Evolutionary conservation across 2,797 vertebrate genomes (phyloP).

Genomic region (Gallirallus australis): DNA sequence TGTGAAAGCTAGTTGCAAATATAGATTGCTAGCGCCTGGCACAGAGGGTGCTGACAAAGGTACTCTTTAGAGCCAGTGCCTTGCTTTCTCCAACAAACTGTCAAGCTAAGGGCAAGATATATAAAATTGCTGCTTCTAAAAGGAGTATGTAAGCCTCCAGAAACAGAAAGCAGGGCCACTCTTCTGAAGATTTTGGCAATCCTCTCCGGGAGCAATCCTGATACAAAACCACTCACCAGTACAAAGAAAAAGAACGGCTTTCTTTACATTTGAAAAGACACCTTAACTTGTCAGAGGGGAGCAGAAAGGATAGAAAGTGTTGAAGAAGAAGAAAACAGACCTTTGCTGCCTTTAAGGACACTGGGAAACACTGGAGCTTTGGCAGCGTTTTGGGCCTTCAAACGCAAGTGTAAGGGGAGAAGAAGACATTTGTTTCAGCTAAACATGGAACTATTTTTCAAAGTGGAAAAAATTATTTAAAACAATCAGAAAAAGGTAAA

Average conservation of each 20-base stretch:
- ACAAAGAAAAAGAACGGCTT: not conserved
- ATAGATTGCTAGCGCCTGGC: not conserved
- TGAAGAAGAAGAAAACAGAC: not conserved
- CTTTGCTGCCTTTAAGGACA: not conserved
- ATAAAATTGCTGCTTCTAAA: not conserved
- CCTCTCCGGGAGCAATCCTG: not conserved
- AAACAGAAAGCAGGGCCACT: not conserved
- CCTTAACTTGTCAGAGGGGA: not conserved
- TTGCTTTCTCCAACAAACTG: conserved; percentile 5
- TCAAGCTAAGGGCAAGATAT: not conserved
- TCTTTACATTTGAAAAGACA: not conserved
- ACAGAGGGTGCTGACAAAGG: not conserved
- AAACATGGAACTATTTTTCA: not conserved
- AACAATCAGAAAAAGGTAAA: not conserved
- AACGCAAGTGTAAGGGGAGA: not conserved
- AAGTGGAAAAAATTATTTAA: not conserved
- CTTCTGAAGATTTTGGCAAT: not conserved
- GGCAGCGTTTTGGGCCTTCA: not conserved
- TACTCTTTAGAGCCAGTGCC: not conserved
- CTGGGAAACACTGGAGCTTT: not conserved
- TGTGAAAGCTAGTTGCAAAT: not conserved
- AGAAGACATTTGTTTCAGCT: not conserved
- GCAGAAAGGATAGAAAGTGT: not conserved
- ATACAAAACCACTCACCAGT: not conserved
- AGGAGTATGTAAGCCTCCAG: not conserved